phyloP scores from a whole-genome alignment of 2,113 vertebrate genomes.

The Ovibos moschatus region DNA sequence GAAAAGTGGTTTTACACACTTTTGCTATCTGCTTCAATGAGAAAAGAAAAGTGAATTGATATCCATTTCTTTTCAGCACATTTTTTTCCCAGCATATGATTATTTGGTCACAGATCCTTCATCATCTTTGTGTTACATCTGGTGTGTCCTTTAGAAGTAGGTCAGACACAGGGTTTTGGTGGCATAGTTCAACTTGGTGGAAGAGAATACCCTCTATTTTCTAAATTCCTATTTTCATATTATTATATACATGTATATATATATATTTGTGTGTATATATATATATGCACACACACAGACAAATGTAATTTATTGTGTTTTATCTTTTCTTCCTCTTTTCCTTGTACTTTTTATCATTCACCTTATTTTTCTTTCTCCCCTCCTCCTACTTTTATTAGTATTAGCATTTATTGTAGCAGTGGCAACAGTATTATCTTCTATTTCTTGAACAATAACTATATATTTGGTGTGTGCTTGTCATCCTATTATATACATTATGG shows the following conservation, averaged over 20 bases:
- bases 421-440: background rate
- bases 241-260: background rate
- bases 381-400: background rate
- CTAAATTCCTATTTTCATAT: background rate
- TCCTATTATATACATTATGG: background rate
- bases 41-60: background rate
- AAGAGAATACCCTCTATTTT: background rate
- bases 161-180: background rate
- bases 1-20: background rate
- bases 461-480: background rate
- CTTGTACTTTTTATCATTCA: background rate
- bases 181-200: background rate
- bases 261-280: background rate
- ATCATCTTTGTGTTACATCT: background rate
- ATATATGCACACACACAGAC: background rate
- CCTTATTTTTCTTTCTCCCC: background rate
- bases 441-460: background rate
- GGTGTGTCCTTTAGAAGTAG: background rate
- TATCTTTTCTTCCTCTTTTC: background rate
- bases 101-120: background rate
- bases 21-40: background rate
- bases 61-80: background rate
- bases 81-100: background rate
- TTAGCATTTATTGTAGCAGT: background rate
- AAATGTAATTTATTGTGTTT: background rate